phyloP scores from a whole-genome alignment of 2,113 vertebrate species.

The Dermatemys mawii region DNA sequence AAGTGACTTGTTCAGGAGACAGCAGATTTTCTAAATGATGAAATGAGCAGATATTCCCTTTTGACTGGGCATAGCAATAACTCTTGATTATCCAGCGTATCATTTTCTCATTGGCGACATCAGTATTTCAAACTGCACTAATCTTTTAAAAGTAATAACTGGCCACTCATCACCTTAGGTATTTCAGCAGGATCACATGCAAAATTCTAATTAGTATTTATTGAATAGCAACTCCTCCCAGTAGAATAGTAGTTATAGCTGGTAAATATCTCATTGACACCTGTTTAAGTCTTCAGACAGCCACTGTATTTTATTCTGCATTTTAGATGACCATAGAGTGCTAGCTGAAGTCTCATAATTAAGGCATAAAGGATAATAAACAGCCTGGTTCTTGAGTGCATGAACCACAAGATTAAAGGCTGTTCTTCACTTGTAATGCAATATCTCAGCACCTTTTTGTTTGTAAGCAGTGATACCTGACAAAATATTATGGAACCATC shows the following conservation, averaged over 20 bases:
- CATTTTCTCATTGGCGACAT: slow-evolving; percentile 75
- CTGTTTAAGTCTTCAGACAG: slow-evolving; percentile 71
- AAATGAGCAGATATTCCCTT: slow-evolving; percentile 74
- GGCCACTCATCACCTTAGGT: slow-evolving; percentile 77
- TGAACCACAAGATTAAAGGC: slow-evolving; percentile 55
- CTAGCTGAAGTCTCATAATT: slow-evolving; percentile 65
- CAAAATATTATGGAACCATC: slow-evolving; percentile 47
- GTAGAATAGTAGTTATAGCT: slow-evolving; percentile 62
- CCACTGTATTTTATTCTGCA: slow-evolving; percentile 68
- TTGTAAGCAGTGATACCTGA: slow-evolving; percentile 27
- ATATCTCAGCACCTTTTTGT: slow-evolving; percentile 25
- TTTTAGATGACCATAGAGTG: slow-evolving; percentile 66
- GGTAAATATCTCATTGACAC: slow-evolving; percentile 72
- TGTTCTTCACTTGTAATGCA: slow-evolving; percentile 1
- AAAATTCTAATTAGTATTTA: slow-evolving; percentile 79
- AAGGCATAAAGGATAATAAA: slow-evolving; percentile 66
- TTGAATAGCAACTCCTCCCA: slow-evolving; percentile 72
- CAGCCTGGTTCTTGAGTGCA: slow-evolving; percentile 48
- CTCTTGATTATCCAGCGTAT: slow-evolving; percentile 76
- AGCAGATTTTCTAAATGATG: slow-evolving; percentile 77
- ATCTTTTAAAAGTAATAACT: slow-evolving; percentile 80
- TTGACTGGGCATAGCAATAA: slow-evolving; percentile 71
- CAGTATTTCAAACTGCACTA: slow-evolving; percentile 76
- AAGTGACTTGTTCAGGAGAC: slow-evolving; percentile 67
- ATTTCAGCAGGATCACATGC: slow-evolving; percentile 74